Evolutionary conservation across 92 coral and sea anemone genomes (phyloP).

Genomic region (Bergia sp.): DNA sequence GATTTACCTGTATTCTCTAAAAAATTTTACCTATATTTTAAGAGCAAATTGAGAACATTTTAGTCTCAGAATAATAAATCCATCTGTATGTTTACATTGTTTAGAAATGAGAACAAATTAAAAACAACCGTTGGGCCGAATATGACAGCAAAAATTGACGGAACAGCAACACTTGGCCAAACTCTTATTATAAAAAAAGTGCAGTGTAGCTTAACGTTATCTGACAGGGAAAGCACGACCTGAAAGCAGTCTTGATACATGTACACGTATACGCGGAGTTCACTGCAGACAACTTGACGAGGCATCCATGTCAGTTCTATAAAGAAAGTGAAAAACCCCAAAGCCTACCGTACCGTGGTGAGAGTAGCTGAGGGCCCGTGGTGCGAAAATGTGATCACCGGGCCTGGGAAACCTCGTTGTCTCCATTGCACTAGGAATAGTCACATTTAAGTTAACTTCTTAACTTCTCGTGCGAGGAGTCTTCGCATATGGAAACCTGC

Average conservation of each 20-base stretch:
- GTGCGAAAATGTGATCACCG: slow-evolving; percentile 85
- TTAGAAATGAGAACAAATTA: no score
- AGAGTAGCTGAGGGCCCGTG: slow-evolving; percentile 74
- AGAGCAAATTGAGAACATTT: no score
- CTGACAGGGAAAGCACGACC: neutral
- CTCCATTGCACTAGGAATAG: slow-evolving; percentile 32
- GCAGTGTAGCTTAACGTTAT: no score
- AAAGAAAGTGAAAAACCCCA: neutral
- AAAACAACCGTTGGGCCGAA: no score
- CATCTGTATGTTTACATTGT: no score
- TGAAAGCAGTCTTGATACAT: neutral
- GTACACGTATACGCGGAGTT: neutral
- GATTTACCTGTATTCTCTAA: no score
- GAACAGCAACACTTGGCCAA: no score
- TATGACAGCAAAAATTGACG: no score
- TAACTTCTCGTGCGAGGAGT: neutral
- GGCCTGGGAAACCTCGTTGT: slow-evolving; percentile 28
- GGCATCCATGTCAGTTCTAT: neutral
- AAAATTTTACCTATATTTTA: no score
- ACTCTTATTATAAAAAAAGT: no score
- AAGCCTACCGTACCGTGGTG: slow-evolving; percentile 81
- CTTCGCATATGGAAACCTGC: neutral
- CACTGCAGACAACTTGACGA: neutral
- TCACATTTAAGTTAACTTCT: slow-evolving; percentile 3
- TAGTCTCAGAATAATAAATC: no score